Evolutionary conservation across 2,888 invertebrate genomes (phyloP).

Genomic region (Tolmerus cingulatus): DNA sequence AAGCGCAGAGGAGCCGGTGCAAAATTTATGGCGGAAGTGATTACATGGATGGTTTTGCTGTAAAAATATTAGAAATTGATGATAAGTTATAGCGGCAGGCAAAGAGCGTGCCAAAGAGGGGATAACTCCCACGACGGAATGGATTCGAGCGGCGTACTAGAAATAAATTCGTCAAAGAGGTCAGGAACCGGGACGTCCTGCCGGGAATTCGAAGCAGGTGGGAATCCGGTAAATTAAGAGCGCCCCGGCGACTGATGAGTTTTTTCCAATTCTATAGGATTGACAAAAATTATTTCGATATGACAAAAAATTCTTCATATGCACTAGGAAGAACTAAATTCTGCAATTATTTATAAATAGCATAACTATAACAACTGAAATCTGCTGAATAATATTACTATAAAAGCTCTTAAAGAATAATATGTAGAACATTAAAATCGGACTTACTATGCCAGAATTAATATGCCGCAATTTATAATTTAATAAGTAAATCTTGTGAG

Average conservation of each 20-base stretch:
- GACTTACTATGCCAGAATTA: too few relatives aligned
- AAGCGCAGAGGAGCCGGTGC: background rate
- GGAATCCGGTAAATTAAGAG: background rate
- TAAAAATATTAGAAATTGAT: slow-evolving; percentile 48
- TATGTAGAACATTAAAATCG: too few relatives aligned
- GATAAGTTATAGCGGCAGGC: slow-evolving; percentile 43
- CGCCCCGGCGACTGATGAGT: background rate
- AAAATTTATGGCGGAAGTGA: slow-evolving; percentile 48
- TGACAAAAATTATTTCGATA: background rate
- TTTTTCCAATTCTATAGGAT: background rate
- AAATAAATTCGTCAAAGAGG: slow-evolving; percentile 1
- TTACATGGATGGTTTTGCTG: slow-evolving; percentile 48
- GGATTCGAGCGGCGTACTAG: background rate
- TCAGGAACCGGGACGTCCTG: background rate
- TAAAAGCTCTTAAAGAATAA: too few relatives aligned
- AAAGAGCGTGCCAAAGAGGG: background rate
- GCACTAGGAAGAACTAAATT: too few relatives aligned
- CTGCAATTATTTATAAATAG: too few relatives aligned
- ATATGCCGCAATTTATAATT: too few relatives aligned
- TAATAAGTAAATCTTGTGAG: too few relatives aligned
- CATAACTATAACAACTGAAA: too few relatives aligned
- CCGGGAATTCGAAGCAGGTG: background rate
- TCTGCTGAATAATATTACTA: too few relatives aligned
- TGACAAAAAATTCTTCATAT: background rate
- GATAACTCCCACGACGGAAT: background rate